These are phyloP conservation scores for Onychomys leucogaster DNA, from an alignment of 2,797 vertebrate species.

Conservation along the genomic window DNA sequence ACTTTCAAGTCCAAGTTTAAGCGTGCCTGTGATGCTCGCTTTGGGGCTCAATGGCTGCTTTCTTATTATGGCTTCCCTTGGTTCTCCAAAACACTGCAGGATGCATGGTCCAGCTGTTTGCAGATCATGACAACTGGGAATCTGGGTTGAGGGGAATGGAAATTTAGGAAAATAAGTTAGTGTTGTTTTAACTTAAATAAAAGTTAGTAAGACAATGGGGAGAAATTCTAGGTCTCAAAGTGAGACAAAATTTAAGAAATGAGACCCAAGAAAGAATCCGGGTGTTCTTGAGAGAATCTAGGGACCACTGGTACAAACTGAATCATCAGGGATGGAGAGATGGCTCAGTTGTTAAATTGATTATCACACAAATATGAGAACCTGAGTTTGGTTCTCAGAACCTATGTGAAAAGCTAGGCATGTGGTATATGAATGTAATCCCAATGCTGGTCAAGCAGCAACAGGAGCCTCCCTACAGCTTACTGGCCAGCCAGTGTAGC, in stretches of 20 bases:
- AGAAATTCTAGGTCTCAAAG: neutral
- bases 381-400: neutral
- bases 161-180: neutral
- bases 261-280: neutral
- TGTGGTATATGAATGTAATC: neutral
- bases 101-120: neutral
- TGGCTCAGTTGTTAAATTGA: neutral
- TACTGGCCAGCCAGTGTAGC: neutral
- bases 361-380: neutral
- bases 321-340: neutral
- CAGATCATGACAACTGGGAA: neutral
- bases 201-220: neutral
- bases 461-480: neutral
- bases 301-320: neutral
- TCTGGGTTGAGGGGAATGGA: neutral
- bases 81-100: neutral
- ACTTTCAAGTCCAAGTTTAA: neutral
- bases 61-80: neutral
- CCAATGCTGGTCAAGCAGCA: neutral
- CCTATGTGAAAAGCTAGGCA: neutral
- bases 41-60: neutral
- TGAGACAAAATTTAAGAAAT: neutral
- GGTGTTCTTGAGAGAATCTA: neutral
- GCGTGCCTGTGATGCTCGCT: neutral
- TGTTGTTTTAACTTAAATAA: neutral